Conservation (phyloP, 2,797 vertebrate species). For the Scomberomorus guttatus region DNA sequence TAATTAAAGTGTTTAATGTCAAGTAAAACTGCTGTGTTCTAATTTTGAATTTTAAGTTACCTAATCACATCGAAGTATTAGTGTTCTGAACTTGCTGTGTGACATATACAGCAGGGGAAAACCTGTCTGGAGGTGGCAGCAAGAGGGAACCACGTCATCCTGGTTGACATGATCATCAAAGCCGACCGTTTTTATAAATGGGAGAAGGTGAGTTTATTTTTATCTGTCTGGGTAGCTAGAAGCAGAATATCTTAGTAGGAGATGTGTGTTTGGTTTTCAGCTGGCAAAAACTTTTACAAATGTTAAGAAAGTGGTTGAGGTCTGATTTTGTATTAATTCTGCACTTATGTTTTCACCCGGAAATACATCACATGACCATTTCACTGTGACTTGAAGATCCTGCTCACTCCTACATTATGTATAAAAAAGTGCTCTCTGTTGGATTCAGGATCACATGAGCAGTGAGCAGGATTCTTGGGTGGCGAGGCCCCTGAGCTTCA, state of each 20-base stretch:
- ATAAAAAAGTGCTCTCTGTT: not conserved
- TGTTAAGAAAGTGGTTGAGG: no score
- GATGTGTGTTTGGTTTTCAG: no score
- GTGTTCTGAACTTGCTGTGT: not conserved
- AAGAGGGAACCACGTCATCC: slow-evolving; percentile 88
- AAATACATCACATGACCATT: no score
- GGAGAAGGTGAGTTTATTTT: slow-evolving; percentile 85
- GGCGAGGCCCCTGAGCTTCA: slow-evolving; percentile 87
- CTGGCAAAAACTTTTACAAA: no score
- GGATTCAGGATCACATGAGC: slow-evolving; percentile 79
- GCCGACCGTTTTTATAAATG: slow-evolving; percentile 92
- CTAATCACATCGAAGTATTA: not conserved
- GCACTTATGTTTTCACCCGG: no score
- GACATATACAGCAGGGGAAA: slow-evolving; percentile 89
- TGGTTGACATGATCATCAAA: slow-evolving; percentile 96
- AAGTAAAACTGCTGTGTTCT: no score
- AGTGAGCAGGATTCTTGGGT: slow-evolving; percentile 77
- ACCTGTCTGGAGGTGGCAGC: slow-evolving; percentile 91
- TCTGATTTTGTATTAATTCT: no score
- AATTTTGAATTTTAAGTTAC: no score
- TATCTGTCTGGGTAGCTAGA: not conserved
- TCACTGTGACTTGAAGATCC: no score
- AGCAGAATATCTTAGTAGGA: not conserved
- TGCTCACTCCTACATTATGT: no score
- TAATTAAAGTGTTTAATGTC: no score